Evolutionary conservation across 2,888 invertebrate genomes (phyloP).

Genomic region (Drosophila cognata): DNA sequence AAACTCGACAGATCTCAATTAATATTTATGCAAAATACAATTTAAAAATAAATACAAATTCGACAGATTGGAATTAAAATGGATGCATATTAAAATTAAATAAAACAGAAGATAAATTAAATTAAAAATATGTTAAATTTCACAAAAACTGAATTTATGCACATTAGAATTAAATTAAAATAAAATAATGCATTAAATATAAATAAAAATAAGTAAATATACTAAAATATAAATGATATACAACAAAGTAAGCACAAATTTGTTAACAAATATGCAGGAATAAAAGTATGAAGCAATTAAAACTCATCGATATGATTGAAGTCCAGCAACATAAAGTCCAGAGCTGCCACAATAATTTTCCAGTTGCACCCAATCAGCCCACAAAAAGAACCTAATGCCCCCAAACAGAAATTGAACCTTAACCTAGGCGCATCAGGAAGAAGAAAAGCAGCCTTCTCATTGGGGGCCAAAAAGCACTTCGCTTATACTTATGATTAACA

Average conservation of each 20-base stretch:
- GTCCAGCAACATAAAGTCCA: background rate
- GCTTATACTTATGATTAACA: constrained; percentile 68
- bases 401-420: constrained; percentile 50
- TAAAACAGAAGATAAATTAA: background rate
- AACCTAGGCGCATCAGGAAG: constrained; percentile 44
- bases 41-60: background rate
- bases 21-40: background rate
- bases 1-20: background rate
- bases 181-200: background rate
- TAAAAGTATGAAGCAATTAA: background rate
- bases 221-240: background rate
- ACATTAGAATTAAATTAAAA: background rate
- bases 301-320: background rate
- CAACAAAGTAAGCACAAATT: background rate
- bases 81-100: background rate
- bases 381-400: constrained; percentile 3
- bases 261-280: background rate
- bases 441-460: constrained; percentile 21
- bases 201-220: too few relatives aligned
- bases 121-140: background rate
- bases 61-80: background rate
- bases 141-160: background rate
- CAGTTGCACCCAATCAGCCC: constrained; percentile 21
- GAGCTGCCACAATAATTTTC: constrained; percentile 34
- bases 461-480: constrained; percentile 23